Percentiles rank a stretch among this genome's conserved stretches.
phyloP scores from a whole-genome alignment of 2,888 invertebrate genomes.

The Drosophila aldrichi region DNA sequence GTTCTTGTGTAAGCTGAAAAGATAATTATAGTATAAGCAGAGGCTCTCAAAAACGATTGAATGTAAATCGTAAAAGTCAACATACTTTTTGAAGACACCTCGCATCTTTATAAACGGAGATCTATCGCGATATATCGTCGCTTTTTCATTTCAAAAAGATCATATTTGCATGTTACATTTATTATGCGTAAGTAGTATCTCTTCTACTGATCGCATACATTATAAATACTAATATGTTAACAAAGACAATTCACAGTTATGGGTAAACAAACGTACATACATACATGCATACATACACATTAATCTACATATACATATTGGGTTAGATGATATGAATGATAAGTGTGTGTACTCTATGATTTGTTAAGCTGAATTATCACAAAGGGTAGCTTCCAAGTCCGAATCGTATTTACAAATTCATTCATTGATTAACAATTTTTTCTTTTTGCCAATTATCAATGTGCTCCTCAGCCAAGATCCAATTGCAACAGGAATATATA shows the following conservation, averaged over 20 bases:
- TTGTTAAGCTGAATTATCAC: background rate
- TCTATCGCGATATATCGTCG: too few relatives aligned
- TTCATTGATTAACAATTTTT: background rate
- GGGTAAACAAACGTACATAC: conserved; percentile 4
- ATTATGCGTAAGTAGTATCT: too few relatives aligned
- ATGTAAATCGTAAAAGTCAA: too few relatives aligned
- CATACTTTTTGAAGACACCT: too few relatives aligned
- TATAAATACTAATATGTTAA: background rate
- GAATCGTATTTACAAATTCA: background rate
- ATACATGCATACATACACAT: conserved; percentile 1
- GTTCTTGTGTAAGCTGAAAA: too few relatives aligned
- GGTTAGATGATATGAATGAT: conserved; percentile 11
- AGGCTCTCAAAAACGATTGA: too few relatives aligned
- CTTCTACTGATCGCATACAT: too few relatives aligned
- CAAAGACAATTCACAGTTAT: background rate
- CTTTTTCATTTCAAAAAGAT: too few relatives aligned
- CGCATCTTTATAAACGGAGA: too few relatives aligned
- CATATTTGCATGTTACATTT: too few relatives aligned
- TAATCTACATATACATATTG: background rate
- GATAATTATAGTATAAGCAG: too few relatives aligned
- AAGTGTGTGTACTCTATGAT: background rate
- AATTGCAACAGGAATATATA: background rate
- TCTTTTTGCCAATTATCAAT: background rate
- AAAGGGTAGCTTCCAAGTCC: background rate
- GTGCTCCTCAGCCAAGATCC: background rate